Conservation (phyloP, 2,113 vertebrate genomes). For the Sturnus vulgaris region DNA sequence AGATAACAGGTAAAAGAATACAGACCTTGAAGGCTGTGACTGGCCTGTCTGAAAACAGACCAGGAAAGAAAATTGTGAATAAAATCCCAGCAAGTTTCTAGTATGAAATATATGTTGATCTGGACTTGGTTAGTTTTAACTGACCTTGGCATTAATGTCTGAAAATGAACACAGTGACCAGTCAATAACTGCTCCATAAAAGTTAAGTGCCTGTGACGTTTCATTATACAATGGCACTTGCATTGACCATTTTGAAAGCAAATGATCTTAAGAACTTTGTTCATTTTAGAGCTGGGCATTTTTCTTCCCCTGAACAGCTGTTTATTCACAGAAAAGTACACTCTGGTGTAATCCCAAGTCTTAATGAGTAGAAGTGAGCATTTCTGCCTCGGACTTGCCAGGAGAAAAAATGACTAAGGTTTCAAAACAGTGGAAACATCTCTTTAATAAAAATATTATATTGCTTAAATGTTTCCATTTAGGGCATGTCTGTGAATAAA, state of each 20-base stretch:
- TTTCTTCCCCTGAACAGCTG: slow-evolving; percentile 30
- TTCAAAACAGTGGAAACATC: not conserved
- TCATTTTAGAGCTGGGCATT: slow-evolving; percentile 27
- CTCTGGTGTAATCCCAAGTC: not conserved
- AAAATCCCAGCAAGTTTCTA: not conserved
- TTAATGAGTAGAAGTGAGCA: not conserved
- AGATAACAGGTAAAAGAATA: not conserved
- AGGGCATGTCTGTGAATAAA: not conserved
- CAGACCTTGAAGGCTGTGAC: not conserved
- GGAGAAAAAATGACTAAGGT: not conserved
- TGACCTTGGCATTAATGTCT: slow-evolving; percentile 31
- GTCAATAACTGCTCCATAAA: slow-evolving; percentile 38
- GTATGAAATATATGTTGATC: not conserved
- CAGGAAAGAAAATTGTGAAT: not conserved
- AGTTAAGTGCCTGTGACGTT: slow-evolving; percentile 33
- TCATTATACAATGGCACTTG: not conserved
- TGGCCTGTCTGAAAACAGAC: not conserved
- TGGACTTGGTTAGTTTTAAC: not conserved
- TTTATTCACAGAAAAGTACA: not conserved
- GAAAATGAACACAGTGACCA: slow-evolving; percentile 31
- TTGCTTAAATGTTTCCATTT: not conserved
- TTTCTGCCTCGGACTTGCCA: not conserved
- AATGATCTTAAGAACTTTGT: slow-evolving; percentile 25
- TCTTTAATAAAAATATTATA: not conserved
- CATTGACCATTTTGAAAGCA: not conserved